Base-by-base conservation (phyloP, 1,140 invertebrate species). In the Lasioglossum baleicum region DNA sequence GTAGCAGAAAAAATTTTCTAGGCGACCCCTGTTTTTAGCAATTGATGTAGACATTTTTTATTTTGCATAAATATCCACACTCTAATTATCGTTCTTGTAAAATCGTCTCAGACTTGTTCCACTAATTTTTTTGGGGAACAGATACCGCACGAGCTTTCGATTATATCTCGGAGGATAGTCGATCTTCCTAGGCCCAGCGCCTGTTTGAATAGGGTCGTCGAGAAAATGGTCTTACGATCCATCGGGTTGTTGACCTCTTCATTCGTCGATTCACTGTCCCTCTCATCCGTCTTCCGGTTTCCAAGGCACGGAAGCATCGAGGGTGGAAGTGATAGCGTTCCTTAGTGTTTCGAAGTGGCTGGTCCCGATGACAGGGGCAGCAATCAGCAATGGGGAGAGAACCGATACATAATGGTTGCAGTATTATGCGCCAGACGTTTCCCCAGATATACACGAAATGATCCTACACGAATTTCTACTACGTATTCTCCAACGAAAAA, bases 251-350 rank as follows among this genome's bases (percentile, higher is more conserved):
- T 83, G 81, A 83, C 66, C 81, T 48, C 51, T 53, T 58, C 61
- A 74, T 70, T 73, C 70, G 60, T 60, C 75, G 63, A 75, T 78
- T 75, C 70, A 85, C 79, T 82, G 70, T 79, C 70, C 58, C 63
- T 85, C 42, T 85, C 80, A 31, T 78, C 72, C 42, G 56, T 51
- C 26, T 69, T 35, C 40, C 51, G 35, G 22, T n/a, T 61, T 80
- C 56, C 13, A 75, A 63, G 42, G 20, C 60, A n/a, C 20, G 2
- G 31, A 11, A 60, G n/a, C 60, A 31, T 65, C 44, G n/a, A 44
- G 69, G 51, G 31, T 73, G 35, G 7, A 65, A 48, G 58, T 40
- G 42, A 26, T 70, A 53, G 17, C 53, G 11, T 40, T 17, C 40
- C 61, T 22, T 56, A 15, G n/a, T 26, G 20, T n/a, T 60, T 69